Percentiles rank a stretch among this genome's conserved stretches.
Evolutionary conservation across 2,113 vertebrate genomes (phyloP).

Genomic region (Alectura lathami): DNA sequence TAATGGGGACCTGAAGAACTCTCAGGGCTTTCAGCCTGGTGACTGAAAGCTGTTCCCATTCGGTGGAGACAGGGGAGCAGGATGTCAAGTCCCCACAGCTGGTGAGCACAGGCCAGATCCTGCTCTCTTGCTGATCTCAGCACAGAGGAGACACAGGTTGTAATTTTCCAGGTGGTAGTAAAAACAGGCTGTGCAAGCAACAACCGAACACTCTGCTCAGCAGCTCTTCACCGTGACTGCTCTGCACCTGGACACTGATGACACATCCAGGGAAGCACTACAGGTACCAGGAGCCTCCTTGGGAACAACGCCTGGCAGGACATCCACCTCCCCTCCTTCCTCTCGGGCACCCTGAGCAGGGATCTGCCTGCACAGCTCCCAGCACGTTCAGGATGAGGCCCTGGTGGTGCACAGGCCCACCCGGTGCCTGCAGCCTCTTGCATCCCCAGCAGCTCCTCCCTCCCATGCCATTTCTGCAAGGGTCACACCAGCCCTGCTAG

Average conservation of each 20-base stretch:
- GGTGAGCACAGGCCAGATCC: not conserved
- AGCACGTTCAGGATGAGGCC: not conserved
- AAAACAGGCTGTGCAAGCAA: not conserved
- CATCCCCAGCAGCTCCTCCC: not conserved
- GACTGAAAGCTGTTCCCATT: not conserved
- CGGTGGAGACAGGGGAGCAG: rapidly evolving
- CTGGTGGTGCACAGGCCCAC: not conserved
- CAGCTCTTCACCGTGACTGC: not conserved
- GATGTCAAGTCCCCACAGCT: not conserved
- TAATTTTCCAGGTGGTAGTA: not conserved
- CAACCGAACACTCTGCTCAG: not conserved
- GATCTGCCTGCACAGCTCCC: not conserved
- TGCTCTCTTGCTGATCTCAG: not conserved
- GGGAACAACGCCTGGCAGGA: not conserved
- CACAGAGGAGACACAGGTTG: not conserved
- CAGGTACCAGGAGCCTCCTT: not conserved
- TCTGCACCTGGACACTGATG: not conserved
- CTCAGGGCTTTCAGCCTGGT: not conserved
- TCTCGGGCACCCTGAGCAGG: not conserved
- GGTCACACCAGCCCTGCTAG: not conserved
- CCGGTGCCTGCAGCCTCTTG: not conserved
- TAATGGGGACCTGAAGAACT: not conserved
- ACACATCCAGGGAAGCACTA: not conserved
- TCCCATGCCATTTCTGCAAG: not conserved
- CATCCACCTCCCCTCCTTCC: not conserved